These are phyloP conservation scores for Dryocosmus kuriphilus DNA, from an alignment of 2,888 invertebrate species.

Conservation along the genomic window DNA sequence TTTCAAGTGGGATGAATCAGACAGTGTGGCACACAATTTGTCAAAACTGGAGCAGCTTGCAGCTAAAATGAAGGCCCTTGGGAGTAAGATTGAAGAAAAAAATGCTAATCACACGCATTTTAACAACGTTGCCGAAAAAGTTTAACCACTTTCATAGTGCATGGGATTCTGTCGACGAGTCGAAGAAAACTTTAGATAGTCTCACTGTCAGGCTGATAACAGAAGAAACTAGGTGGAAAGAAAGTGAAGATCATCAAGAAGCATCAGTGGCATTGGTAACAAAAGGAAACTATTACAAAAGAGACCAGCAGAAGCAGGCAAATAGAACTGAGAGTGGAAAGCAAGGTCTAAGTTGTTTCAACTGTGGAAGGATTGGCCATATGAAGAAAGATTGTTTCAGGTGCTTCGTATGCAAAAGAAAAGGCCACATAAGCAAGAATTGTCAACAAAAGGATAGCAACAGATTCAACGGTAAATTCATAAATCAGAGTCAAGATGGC, in stretches of 20 bases:
- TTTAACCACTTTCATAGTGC: slow-evolving; percentile 47
- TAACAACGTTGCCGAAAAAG: slow-evolving; percentile 44
- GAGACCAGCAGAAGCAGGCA: not conserved
- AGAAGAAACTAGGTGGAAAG: slow-evolving; percentile 23
- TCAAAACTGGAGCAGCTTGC: slow-evolving; percentile 50
- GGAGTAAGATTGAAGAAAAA: slow-evolving; percentile 45
- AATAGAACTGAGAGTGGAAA: not conserved
- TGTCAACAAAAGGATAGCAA: not conserved
- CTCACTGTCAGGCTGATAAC: slow-evolving; percentile 35
- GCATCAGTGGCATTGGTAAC: slow-evolving; percentile 2
- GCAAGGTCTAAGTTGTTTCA: slow-evolving; percentile 15
- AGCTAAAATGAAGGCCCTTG: slow-evolving; percentile 50
- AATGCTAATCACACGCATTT: slow-evolving; percentile 52
- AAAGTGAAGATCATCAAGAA: not conserved
- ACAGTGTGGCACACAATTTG: slow-evolving; percentile 47
- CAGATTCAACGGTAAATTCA: not conserved
- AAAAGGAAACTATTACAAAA: not conserved
- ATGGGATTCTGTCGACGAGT: slow-evolving; percentile 42
- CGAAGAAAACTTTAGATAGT: slow-evolving; percentile 40
- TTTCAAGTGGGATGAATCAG: slow-evolving; percentile 50
- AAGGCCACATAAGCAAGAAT: slow-evolving; percentile 29
- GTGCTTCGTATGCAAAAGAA: slow-evolving; percentile 22
- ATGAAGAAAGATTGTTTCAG: slow-evolving; percentile 28
- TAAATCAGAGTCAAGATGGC: not conserved
- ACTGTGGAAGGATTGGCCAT: slow-evolving; percentile 32